phyloP scores from a whole-genome alignment of 2,797 vertebrate genomes.

The Paedocypris micromegethes region DNA sequence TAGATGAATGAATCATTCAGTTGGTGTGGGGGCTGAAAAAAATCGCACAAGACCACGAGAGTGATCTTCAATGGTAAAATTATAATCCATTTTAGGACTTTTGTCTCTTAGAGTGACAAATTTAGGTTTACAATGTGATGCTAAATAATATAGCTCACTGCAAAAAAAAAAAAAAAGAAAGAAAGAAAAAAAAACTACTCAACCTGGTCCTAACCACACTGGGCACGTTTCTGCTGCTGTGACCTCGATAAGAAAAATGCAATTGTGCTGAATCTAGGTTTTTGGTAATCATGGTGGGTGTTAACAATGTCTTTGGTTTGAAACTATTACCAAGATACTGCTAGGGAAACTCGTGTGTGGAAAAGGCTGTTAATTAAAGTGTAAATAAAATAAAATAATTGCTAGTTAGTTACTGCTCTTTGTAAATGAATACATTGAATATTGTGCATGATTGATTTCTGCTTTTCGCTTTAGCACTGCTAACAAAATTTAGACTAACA shows the following conservation, averaged over 20 bases:
- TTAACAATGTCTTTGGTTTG: neutral
- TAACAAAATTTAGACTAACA: no score
- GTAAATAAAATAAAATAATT: no score
- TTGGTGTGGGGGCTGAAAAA: conserved; percentile 3
- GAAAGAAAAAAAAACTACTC: no score
- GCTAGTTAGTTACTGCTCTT: no score
- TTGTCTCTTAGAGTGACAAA: no score
- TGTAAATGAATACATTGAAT: no score
- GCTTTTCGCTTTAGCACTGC: no score
- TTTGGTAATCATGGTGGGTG: conserved; percentile 15
- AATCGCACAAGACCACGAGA: neutral
- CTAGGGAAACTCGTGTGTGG: neutral
- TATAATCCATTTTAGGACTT: no score
- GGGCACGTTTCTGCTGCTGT: conserved; percentile 7
- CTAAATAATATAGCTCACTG: neutral
- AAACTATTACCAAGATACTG: neutral
- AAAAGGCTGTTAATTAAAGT: no score
- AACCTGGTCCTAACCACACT: conserved; percentile 9
- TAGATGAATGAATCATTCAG: conserved; percentile 8
- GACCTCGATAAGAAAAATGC: conserved; percentile 8
- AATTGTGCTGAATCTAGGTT: conserved; percentile 9
- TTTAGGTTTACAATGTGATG: neutral
- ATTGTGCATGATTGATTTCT: no score
- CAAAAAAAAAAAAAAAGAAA: no score
- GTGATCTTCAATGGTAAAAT: no score